These are phyloP conservation scores for Spinus olivaceus DNA, from an alignment of 2,797 vertebrate genomes.

Conservation along the genomic window DNA sequence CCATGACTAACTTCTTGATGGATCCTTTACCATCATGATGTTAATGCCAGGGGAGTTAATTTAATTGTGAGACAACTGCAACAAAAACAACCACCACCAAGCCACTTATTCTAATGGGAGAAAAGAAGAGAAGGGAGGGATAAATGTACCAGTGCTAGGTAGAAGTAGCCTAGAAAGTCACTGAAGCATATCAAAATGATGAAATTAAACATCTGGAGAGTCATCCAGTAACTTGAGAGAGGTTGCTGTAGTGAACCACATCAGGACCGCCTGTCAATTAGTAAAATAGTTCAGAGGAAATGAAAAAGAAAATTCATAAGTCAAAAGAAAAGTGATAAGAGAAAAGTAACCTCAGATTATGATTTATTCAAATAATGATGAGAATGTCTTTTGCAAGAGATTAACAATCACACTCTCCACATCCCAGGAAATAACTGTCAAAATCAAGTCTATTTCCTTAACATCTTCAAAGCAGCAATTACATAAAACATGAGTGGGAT, in stretches of 20 bases:
- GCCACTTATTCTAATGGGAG: not conserved
- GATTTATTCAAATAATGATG: slow-evolving; percentile 23
- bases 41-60: slow-evolving; percentile 16
- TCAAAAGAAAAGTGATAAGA: slow-evolving; percentile 15
- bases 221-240: slow-evolving; percentile 37
- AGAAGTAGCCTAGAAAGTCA: slow-evolving; percentile 59
- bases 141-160: not conserved
- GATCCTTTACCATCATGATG: not conserved
- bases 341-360: not conserved
- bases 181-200: slow-evolving; percentile 11
- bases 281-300: slow-evolving; percentile 34
- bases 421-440: not conserved
- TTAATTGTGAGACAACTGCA: slow-evolving; percentile 3
- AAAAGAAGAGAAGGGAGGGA: not conserved
- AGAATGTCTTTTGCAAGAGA: not conserved
- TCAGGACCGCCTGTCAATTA: slow-evolving; percentile 50
- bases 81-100: not conserved
- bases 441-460: not conserved
- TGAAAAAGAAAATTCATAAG: slow-evolving; percentile 11
- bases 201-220: slow-evolving; percentile 51
- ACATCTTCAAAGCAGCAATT: slow-evolving; percentile 4
- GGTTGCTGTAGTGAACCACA: slow-evolving; percentile 38
- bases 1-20: not conserved
- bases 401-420: not conserved
- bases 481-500: not conserved